phyloP scores from a whole-genome alignment of 2,113 vertebrate species.

The Proteles cristata region DNA sequence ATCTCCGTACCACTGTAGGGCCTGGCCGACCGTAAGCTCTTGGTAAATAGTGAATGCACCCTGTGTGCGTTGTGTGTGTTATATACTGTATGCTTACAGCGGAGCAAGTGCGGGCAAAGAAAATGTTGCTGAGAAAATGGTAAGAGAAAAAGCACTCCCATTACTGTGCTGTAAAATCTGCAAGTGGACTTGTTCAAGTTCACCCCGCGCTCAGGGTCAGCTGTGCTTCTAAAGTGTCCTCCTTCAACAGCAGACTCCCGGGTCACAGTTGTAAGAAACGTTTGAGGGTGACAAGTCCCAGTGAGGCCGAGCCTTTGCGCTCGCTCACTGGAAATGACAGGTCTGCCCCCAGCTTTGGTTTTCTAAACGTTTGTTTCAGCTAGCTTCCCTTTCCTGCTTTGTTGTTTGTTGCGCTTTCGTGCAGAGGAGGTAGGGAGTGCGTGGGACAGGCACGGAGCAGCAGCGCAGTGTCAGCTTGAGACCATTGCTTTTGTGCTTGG shows the following conservation, averaged over 20 bases:
- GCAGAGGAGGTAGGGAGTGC: not conserved
- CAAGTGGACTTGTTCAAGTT: not conserved
- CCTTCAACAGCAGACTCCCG: not conserved
- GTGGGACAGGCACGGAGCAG: not conserved
- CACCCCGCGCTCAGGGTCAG: not conserved
- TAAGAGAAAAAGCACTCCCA: not conserved
- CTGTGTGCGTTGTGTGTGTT: not conserved
- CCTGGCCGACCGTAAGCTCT: not conserved
- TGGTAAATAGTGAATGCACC: not conserved
- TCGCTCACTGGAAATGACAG: accelerated
- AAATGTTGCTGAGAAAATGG: not conserved
- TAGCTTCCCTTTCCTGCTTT: not conserved
- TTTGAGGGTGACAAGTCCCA: not conserved
- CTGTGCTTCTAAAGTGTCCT: not conserved
- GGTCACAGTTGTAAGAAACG: too few relatives aligned
- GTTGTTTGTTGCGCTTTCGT: not conserved
- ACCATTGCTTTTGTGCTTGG: not conserved
- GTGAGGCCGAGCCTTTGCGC: not conserved
- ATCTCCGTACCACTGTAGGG: not conserved
- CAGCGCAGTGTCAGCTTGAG: not conserved
- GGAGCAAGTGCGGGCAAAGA: not conserved
- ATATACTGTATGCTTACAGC: not conserved
- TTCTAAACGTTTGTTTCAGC: not conserved
- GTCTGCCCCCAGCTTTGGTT: not conserved
- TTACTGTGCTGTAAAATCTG: not conserved